Base-by-base conservation (phyloP, 2,113 vertebrate genomes). In the Scatophagus argus region DNA sequence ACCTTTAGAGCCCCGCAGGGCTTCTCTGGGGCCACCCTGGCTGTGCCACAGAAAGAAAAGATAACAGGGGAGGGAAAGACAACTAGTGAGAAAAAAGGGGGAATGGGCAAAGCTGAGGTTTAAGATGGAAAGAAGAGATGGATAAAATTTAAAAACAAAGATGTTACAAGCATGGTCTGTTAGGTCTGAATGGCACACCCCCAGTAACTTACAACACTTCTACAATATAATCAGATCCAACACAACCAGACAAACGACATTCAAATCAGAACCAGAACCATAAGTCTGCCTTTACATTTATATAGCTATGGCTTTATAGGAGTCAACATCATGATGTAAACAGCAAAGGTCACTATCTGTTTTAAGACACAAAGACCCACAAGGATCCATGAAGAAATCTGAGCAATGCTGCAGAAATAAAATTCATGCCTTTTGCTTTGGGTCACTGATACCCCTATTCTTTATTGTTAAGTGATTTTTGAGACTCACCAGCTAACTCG, bases 41-140 rank as follows among this genome's bases (percentile, higher is more conserved):
- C 56, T 56, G 64, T 29, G 58, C 9, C 17, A 69, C 54, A 88
- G 70, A 83, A 52, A 74, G 58, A 54, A 13, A n/a, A 63, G 59
- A 31, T 47, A 75, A 43, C 17, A 10, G 32, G 49, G 4, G 25
- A 63, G 92, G 91, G 58, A 67, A 38, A 32, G 51, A 63, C 79
- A 55, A 91, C 88, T 87, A 81, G 77, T 88, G 75, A 62, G 62
- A 79, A 84, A 78, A 43, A 93, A 86, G 14, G 6, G 87, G 85
- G 1, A 21, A 38, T 0, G 5, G 36, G 23, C 36, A 43, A 58
- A 34, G 5, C 23, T 44, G 5, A 4, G 10, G 41, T 79, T 66
- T 25, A 1, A 36, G 62, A 51, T 6, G 39, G 1, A 34, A 60
- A 44, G 36, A 36, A 46, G 10, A 25, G 3, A 55, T 16, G 13